Base-by-base conservation (phyloP, 2,113 vertebrate genomes). In the Anguilla rostrata region DNA sequence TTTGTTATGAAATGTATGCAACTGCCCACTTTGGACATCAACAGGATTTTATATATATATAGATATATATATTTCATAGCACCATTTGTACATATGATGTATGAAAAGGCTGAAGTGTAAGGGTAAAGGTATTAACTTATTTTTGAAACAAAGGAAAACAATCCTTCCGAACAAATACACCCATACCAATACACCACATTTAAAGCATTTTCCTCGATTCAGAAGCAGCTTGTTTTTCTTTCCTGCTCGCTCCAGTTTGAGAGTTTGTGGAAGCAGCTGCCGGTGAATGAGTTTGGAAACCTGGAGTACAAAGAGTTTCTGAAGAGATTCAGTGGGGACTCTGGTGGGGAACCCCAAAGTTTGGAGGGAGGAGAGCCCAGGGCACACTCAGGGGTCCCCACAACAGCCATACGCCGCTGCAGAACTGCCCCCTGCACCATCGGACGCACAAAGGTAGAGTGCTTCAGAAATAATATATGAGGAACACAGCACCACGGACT, bases 191-290 rank as follows among this genome's bases (percentile, higher is more conserved):
- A 53, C 49, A 34, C 34, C 34, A 34, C 34, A 78, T 84, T 84
- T 84, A 66, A 81, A 46, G 43, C 80, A 63, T 84, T 53, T 57
- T 40, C 78, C 75, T 39, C 46, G 81, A 82, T 63, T 86, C 82
- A 86, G 86, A 40, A 82, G 41, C 79, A n/a, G 40, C 26, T 81
- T 22, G 53, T n/a, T 79, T 29, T n/a, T 60, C 40, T 39, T 20
- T 84, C 83, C 83, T 89, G 81, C 53, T 40, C 9, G 81, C 66
- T 78, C n/a, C 89, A 96, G 94, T 96, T 96, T 88, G 93, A 95
- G 89, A 90, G 91, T 86, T 94, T 97, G 82, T 96, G 95, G 95
- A 91, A 82, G 26, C 86, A 89, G 39, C 89, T 95, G 83, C 94
- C 95, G 0, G 84, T 94, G 39, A 92, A 89, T 0, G 3, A 90